A percentile compares a stretch with the other conserved stretches of the same genome.
Evolutionary conservation across 2,888 invertebrate species (phyloP).

Genomic region (Therioaphis trifolii): DNA sequence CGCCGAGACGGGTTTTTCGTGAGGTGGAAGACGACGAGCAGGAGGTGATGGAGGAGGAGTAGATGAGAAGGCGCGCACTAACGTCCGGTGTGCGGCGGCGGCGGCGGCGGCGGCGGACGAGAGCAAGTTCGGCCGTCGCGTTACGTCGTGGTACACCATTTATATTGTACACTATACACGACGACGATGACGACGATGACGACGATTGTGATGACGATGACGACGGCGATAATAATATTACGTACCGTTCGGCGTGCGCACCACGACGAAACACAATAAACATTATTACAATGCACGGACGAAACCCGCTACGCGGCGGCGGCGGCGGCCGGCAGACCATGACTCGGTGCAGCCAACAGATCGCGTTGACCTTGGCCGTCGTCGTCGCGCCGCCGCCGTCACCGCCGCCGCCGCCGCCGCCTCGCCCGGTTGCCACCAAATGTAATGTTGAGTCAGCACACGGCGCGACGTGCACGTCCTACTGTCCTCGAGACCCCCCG

Average conservation of each 20-base stretch:
- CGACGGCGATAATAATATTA: not conserved
- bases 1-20: slow-evolving; percentile 7
- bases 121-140: not conserved
- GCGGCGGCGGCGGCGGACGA: not conserved
- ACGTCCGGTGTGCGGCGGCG: slow-evolving; percentile 9
- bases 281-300: not conserved
- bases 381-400: not conserved
- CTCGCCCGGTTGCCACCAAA: slow-evolving; percentile 58
- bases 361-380: slow-evolving; percentile 60
- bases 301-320: slow-evolving; percentile 54
- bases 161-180: not conserved
- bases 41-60: not conserved
- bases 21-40: not conserved
- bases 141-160: too few species aligned
- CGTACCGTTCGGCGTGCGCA: not conserved
- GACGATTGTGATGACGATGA: too few species aligned
- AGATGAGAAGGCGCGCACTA: not conserved
- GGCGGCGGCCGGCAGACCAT: slow-evolving; percentile 45
- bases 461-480: slow-evolving; percentile 7
- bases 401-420: not conserved
- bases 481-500: not conserved
- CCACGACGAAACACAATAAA: not conserved
- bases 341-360: slow-evolving; percentile 52
- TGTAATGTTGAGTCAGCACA: slow-evolving; percentile 61
- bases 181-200: too few species aligned